Conservation (phyloP, 2,888 invertebrate species). For the Megaustenia siamemsis region DNA sequence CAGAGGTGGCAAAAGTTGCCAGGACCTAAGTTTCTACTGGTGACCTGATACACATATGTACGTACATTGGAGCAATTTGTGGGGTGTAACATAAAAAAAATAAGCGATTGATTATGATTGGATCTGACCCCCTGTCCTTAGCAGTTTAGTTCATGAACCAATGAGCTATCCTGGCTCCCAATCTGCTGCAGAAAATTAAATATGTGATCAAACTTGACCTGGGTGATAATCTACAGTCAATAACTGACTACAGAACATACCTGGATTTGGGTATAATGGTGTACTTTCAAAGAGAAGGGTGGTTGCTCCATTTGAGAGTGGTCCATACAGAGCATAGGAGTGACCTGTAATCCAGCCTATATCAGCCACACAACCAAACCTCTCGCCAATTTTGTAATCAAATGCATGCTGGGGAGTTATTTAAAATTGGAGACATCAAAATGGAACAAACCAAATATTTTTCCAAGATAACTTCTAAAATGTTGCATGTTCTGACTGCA, state of each 20-base stretch:
- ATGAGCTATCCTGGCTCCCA: no score
- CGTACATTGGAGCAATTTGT: no score
- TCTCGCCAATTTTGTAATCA: slow-evolving; percentile 80
- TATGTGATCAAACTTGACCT: no score
- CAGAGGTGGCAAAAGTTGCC: no score
- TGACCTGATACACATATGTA: no score
- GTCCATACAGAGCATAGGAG: slow-evolving; percentile 82
- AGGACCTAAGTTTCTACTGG: no score
- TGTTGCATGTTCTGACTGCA: not conserved
- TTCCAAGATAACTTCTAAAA: not conserved
- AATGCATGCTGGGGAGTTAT: slow-evolving; percentile 79
- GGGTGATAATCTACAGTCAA: not conserved
- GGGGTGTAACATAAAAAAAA: no score
- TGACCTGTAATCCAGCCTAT: slow-evolving; percentile 82
- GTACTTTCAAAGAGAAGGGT: slow-evolving; percentile 82
- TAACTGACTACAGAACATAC: slow-evolving; percentile 61
- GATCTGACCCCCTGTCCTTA: no score
- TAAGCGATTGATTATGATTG: no score
- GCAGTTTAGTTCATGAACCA: no score
- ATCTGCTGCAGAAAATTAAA: no score
- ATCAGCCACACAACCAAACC: slow-evolving; percentile 82
- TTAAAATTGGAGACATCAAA: no score
- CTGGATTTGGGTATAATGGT: slow-evolving; percentile 82
- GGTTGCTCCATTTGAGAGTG: slow-evolving; percentile 82
- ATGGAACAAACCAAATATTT: not conserved